A percentile compares a stretch with the other conserved stretches of the same genome.
These are phyloP conservation scores for Chlorospingus semifuscus DNA, from an alignment of 2,797 vertebrate species.

Conservation along the genomic window DNA sequence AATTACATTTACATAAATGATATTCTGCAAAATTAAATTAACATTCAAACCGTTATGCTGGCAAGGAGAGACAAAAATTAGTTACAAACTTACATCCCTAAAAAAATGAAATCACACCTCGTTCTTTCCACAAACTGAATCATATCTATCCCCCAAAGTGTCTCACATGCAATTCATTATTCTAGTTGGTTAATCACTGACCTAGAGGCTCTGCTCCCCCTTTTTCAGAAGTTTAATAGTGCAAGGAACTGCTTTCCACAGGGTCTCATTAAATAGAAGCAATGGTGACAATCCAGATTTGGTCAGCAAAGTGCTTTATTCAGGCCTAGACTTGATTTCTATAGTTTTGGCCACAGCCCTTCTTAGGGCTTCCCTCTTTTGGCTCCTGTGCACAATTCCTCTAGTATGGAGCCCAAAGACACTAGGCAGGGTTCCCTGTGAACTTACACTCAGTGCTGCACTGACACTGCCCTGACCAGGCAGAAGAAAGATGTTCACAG, in stretches of 20 bases:
- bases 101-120: conserved; percentile 40
- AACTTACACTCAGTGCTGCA: background rate
- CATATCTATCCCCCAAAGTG: conserved; percentile 58
- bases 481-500: background rate
- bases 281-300: conserved; percentile 48
- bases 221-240: background rate
- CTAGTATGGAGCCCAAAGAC: fast-evolving
- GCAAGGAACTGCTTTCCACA: background rate
- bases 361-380: background rate
- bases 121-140: conserved; percentile 65
- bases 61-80: conserved; percentile 83
- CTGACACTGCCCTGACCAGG: background rate
- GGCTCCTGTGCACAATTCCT: background rate
- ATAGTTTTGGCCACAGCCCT: background rate
- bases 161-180: conserved; percentile 38
- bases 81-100: conserved; percentile 77
- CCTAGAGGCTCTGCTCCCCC: conserved; percentile 34
- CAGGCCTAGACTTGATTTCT: conserved; percentile 28
- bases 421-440: background rate
- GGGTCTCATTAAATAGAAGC: conserved; percentile 40
- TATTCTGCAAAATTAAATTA: conserved; percentile 93
- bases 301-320: conserved; percentile 1
- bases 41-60: conserved; percentile 82
- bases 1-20: conserved; percentile 99
- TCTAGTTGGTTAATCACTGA: conserved; percentile 56